A percentile compares a stretch with the other conserved stretches of the same genome.
phyloP scores from a whole-genome alignment of 1,140 invertebrate genomes.

The Zaprionus lachaisei region DNA sequence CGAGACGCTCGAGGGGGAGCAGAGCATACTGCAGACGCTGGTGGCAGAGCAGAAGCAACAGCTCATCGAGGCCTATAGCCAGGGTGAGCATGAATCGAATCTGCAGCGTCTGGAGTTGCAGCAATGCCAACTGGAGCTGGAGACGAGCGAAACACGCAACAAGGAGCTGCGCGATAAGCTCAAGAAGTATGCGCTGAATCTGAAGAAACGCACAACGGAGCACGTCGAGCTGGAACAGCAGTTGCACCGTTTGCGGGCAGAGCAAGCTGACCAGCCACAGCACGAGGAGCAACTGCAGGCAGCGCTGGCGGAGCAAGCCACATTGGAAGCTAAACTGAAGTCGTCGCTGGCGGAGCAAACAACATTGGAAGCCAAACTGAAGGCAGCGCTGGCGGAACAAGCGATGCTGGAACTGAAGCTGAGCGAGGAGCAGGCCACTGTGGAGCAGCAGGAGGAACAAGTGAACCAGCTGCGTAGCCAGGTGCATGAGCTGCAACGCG shows the following conservation, averaged over 20 bases:
- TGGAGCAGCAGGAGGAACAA: constrained; percentile 3
- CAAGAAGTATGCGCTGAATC: constrained; percentile 90
- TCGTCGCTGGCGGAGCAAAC: constrained; percentile 20
- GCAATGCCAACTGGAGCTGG: constrained; percentile 84
- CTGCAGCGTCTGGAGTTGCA: constrained; percentile 86
- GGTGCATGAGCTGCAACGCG: constrained; percentile 2
- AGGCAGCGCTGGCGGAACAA: constrained; percentile 18
- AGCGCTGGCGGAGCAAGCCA: constrained; percentile 6
- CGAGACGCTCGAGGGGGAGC: constrained; percentile 68
- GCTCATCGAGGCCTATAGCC: constrained; percentile 74
- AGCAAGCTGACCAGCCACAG: constrained; percentile 24
- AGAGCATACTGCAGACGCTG: constrained; percentile 71
- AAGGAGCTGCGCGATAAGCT: constrained; percentile 88
- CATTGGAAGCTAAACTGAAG: constrained; percentile 86
- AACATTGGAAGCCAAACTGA: constrained; percentile 87
- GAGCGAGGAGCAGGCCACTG: not conserved
- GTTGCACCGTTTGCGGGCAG: constrained; percentile 14
- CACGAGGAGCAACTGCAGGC: not conserved
- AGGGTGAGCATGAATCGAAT: constrained; percentile 81
- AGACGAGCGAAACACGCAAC: constrained; percentile 80
- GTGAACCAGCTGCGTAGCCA: not conserved
- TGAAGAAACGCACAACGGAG: constrained; percentile 89
- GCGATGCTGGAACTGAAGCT: not conserved
- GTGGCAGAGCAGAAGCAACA: constrained; percentile 81
- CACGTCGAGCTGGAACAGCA: constrained; percentile 87